Percentiles rank a stretch among this genome's conserved stretches.
Conservation (phyloP, 1,140 invertebrate species). For the Nephila pilipes region DNA sequence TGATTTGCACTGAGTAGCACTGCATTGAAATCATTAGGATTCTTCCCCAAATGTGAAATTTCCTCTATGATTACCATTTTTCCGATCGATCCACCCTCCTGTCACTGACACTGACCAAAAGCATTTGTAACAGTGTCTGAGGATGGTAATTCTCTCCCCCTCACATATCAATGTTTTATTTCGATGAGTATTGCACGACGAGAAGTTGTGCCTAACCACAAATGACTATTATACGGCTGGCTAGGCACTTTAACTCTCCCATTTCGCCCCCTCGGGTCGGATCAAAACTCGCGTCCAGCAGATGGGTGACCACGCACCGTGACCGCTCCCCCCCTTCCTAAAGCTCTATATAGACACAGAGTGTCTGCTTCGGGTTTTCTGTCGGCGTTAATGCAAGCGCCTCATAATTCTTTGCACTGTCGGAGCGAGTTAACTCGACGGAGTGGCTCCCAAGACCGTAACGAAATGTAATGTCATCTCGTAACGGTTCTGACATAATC, state of each 20-base stretch:
- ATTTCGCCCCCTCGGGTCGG: neutral
- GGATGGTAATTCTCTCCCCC: neutral
- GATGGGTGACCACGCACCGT: constrained; percentile 61
- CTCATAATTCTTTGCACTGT: constrained; percentile 60
- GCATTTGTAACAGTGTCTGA: constrained; percentile 1
- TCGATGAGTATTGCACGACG: constrained; percentile 47
- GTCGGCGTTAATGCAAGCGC: constrained; percentile 36
- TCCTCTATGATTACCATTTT: neutral
- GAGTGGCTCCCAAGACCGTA: constrained; percentile 52
- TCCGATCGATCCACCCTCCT: neutral
- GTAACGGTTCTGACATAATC: constrained; percentile 43
- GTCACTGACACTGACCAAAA: neutral
- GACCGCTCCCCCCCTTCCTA: constrained; percentile 13
- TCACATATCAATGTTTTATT: constrained; percentile 37
- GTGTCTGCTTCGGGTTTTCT: constrained; percentile 41
- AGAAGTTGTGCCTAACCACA: constrained; percentile 39
- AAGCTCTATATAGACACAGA: constrained; percentile 1
- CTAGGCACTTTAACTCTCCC: constrained; percentile 6
- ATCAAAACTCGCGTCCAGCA: constrained; percentile 47
- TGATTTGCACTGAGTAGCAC: no score
- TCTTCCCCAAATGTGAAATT: neutral
- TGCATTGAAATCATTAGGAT: no score
- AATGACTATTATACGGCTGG: constrained; percentile 73
- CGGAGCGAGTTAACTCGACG: constrained; percentile 60
- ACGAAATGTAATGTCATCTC: constrained; percentile 65